Conservation (phyloP, 2,113 vertebrate species). For the Plecturocebus donacophilus region DNA sequence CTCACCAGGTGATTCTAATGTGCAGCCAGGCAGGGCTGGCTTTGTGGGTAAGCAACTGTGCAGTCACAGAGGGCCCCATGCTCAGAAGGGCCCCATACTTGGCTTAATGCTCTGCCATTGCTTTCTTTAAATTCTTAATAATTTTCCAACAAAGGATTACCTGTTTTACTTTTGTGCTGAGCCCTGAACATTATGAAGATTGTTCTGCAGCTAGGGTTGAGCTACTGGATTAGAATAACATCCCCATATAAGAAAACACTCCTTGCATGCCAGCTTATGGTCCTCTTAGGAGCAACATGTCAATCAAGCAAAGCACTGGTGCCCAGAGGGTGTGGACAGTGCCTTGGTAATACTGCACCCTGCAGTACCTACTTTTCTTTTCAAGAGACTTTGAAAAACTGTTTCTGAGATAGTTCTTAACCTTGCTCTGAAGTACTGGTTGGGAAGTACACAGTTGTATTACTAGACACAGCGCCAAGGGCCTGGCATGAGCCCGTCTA, state of each 20-base stretch:
- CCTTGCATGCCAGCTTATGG: neutral
- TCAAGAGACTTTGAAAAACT: slow-evolving; percentile 30
- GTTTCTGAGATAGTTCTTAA: slow-evolving; percentile 40
- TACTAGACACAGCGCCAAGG: neutral
- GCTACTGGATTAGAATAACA: neutral
- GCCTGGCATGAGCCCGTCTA: neutral
- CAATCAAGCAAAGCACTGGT: neutral
- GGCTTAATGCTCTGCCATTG: neutral
- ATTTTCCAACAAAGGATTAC: neutral
- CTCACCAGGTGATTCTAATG: neutral
- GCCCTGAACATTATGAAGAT: neutral
- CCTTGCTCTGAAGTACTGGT: neutral
- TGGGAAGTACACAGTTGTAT: neutral
- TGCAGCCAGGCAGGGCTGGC: neutral
- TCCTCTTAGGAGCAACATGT: neutral
- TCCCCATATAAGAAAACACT: neutral
- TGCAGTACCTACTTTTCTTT: neutral
- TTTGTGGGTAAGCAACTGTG: neutral
- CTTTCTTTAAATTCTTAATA: slow-evolving; percentile 16
- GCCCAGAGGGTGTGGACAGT: neutral
- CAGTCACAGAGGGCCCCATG: neutral
- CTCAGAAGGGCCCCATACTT: neutral
- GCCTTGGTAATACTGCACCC: neutral
- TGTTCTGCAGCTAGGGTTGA: neutral
- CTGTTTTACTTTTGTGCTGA: neutral